A percentile compares a stretch with the other conserved stretches of the same genome.
These are phyloP conservation scores for Panagrolaimus sp. DNA, from an alignment of 1,140 invertebrate genomes.

Conservation along the genomic window DNA sequence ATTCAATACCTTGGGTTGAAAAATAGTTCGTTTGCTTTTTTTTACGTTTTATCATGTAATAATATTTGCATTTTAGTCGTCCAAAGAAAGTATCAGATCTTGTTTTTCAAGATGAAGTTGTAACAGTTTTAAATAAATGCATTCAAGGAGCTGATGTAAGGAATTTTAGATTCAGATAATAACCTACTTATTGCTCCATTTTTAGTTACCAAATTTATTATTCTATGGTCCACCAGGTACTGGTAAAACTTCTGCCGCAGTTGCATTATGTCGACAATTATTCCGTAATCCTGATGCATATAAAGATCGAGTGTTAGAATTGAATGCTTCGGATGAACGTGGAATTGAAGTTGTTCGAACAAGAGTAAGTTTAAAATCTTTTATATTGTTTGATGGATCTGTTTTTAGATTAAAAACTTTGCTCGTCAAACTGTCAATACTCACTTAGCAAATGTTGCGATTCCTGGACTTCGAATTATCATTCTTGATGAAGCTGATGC, in stretches of 20 bases:
- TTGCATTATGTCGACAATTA: constrained; percentile 84
- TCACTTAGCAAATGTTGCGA: constrained; percentile 60
- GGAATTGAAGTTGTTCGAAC: constrained; percentile 94
- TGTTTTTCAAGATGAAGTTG: constrained; percentile 90
- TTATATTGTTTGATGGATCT: background rate
- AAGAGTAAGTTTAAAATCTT: constrained; percentile 69
- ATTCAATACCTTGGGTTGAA: constrained; percentile 56
- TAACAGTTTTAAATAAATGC: constrained; percentile 79
- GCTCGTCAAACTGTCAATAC: constrained; percentile 36
- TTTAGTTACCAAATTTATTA: constrained; percentile 86
- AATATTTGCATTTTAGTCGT: constrained; percentile 66
- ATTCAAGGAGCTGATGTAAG: constrained; percentile 65
- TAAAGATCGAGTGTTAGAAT: constrained; percentile 72
- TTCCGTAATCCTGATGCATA: constrained; percentile 69
- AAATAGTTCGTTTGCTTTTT: constrained; percentile 56
- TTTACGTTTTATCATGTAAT: constrained; percentile 9
- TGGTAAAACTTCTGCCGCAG: constrained; percentile 95
- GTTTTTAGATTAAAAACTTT: constrained; percentile 55
- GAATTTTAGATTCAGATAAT: constrained; percentile 12
- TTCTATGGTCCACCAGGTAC: constrained; percentile 99
- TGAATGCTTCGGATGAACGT: constrained; percentile 97
- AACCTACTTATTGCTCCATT: constrained; percentile 63
- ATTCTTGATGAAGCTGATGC: constrained; percentile 98
- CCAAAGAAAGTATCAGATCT: constrained; percentile 89
- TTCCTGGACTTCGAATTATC: constrained; percentile 81